These are phyloP conservation scores for Odontothrips loti DNA, from an alignment of 2,888 invertebrate genomes.

Conservation along the genomic window DNA sequence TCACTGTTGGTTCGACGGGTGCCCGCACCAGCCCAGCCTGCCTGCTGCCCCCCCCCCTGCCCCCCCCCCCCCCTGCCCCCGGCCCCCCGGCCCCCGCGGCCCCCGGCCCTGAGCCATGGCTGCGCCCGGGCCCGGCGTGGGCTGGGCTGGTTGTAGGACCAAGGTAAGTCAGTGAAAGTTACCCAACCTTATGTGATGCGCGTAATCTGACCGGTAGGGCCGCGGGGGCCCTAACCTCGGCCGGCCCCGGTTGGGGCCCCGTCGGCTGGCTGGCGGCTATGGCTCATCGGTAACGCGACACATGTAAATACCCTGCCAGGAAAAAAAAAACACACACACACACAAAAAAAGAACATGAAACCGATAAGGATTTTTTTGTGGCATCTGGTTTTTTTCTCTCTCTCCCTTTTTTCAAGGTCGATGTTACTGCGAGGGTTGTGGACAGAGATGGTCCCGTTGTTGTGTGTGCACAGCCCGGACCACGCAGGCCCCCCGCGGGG, in stretches of 20 bases:
- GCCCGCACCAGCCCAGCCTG: background rate
- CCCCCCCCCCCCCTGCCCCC: slow-evolving; percentile 41
- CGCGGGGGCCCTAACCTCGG: background rate
- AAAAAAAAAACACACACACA: too few species aligned
- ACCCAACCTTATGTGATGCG: slow-evolving; percentile 24
- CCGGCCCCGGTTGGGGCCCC: background rate
- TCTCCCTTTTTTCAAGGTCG: too few species aligned
- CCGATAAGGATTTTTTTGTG: too few species aligned
- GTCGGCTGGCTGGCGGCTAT: background rate
- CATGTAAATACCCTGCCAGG: too few species aligned
- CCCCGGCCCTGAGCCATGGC: slow-evolving; percentile 35
- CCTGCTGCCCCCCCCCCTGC: slow-evolving; percentile 41
- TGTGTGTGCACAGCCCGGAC: too few species aligned
- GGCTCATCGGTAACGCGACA: too few species aligned
- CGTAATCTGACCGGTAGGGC: slow-evolving; percentile 3
- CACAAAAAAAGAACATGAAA: too few species aligned
- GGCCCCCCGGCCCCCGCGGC: slow-evolving; percentile 33
- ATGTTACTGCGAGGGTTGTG: too few species aligned
- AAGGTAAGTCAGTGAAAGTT: slow-evolving; percentile 26
- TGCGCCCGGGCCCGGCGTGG: background rate
- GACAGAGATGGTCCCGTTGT: too few species aligned
- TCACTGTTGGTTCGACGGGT: background rate
- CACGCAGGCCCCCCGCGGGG: too few species aligned
- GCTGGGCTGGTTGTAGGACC: slow-evolving; percentile 11
- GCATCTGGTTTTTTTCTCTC: too few species aligned